A percentile compares a stretch with the other conserved stretches of the same genome.
Evolutionary conservation across 1,140 invertebrate species (phyloP).

Genomic region (Contarinia nasturtii): DNA sequence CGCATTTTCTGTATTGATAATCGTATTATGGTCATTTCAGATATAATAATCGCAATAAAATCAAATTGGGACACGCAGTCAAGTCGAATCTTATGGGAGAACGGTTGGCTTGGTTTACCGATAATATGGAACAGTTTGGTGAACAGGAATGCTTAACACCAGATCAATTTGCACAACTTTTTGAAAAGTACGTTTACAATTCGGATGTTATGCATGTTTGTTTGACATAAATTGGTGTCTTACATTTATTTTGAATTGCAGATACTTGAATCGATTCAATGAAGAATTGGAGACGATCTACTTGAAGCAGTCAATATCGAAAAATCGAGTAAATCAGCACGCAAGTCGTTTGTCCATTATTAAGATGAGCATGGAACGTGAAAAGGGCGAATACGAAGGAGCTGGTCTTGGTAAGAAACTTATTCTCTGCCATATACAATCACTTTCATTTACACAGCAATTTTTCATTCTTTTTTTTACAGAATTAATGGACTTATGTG

Average conservation of each 20-base stretch:
- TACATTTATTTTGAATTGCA: conserved; percentile 1
- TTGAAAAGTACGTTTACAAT: conserved; percentile 28
- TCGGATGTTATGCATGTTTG: background rate
- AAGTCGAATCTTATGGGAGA: conserved; percentile 51
- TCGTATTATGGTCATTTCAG: conserved; percentile 12
- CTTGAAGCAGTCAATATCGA: conserved; percentile 53
- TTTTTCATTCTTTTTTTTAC: conserved; percentile 2
- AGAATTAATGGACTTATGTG: conserved; percentile 23
- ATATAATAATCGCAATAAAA: conserved; percentile 37
- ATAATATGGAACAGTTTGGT: conserved; percentile 29
- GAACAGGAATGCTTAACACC: conserved; percentile 31
- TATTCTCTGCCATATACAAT: conserved; percentile 3
- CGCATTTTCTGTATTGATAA: conserved; percentile 17
- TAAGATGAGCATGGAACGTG: conserved; percentile 44
- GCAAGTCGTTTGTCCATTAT: conserved; percentile 53
- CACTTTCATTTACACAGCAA: background rate
- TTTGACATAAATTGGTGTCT: background rate
- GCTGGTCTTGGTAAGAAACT: conserved; percentile 44
- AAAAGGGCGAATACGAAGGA: conserved; percentile 45
- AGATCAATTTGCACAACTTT: conserved; percentile 33
- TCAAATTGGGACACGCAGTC: conserved; percentile 37
- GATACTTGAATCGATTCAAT: conserved; percentile 37
- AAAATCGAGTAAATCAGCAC: conserved; percentile 42
- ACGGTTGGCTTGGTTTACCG: conserved; percentile 49
- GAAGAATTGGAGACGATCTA: conserved; percentile 57